Evolutionary conservation across 2,113 vertebrate species (phyloP).

Genomic region (Rana temporaria): DNA sequence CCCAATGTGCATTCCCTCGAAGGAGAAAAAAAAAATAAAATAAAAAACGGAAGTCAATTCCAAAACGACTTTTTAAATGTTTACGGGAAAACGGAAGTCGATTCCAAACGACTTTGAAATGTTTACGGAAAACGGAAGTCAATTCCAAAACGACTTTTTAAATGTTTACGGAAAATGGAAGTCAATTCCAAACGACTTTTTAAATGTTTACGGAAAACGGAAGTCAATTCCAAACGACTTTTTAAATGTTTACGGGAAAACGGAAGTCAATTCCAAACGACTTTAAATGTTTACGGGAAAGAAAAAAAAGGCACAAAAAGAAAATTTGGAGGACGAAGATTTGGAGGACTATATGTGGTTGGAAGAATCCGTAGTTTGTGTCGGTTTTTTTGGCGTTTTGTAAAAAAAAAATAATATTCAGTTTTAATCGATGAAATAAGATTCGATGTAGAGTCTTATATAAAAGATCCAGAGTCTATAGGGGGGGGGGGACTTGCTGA

Average conservation of each 20-base stretch:
- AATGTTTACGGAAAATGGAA: too few species aligned
- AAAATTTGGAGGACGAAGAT: too few species aligned
- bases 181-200: too few species aligned
- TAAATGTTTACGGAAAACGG: too few species aligned
- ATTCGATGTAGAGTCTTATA: neutral
- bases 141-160: too few species aligned
- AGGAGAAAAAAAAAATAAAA: too few species aligned
- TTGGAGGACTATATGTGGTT: neutral
- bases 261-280: neutral
- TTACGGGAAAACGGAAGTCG: too few species aligned
- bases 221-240: too few species aligned
- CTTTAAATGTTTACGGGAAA: neutral
- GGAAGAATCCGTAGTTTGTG: neutral
- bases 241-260: too few species aligned
- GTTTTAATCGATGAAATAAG: neutral
- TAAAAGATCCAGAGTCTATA: neutral
- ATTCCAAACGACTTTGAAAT: neutral
- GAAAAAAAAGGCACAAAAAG: neutral
- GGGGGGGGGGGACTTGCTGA: too few species aligned
- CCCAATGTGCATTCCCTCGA: constrained; percentile 41
- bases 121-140: neutral
- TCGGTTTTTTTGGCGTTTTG: neutral
- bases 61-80: too few species aligned
- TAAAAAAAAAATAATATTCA: neutral
- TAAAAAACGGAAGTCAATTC: too few species aligned